These are phyloP conservation scores for Drosophila robusta DNA, from an alignment of 2,888 invertebrate genomes.

Conservation along the genomic window DNA sequence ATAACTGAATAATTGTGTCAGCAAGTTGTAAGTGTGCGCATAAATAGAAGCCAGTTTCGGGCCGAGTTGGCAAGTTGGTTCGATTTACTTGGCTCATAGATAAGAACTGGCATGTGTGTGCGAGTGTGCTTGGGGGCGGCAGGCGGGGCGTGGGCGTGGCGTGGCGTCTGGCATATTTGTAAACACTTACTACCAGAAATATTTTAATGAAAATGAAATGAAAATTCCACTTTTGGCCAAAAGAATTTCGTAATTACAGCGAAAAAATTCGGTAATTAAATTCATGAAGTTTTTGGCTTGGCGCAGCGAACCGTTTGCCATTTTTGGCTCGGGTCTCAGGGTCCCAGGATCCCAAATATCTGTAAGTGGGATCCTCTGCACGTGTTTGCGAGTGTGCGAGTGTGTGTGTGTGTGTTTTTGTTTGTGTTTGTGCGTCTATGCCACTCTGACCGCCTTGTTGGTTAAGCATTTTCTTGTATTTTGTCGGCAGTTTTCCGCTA, in stretches of 20 bases:
- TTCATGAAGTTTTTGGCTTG: slow-evolving; percentile 76
- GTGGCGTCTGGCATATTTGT: slow-evolving; percentile 66
- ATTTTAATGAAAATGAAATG: slow-evolving; percentile 79
- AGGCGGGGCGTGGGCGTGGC: slow-evolving; percentile 1
- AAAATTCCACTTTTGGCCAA: slow-evolving; percentile 78
- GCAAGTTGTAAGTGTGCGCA: slow-evolving; percentile 30
- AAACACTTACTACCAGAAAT: slow-evolving; percentile 74
- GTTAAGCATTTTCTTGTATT: slow-evolving; percentile 77
- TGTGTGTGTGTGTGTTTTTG: slow-evolving; percentile 22
- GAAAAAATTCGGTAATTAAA: slow-evolving; percentile 78
- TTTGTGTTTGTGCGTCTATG: slow-evolving; percentile 23
- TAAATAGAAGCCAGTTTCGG: slow-evolving; percentile 35
- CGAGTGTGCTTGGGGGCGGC: not conserved
- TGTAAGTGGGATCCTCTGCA: slow-evolving; percentile 44
- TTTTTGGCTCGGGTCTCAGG: slow-evolving; percentile 28
- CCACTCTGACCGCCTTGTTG: slow-evolving; percentile 62
- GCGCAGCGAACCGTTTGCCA: slow-evolving; percentile 57
- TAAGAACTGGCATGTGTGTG: slow-evolving; percentile 1
- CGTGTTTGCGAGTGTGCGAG: not conserved
- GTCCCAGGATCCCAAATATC: slow-evolving; percentile 34
- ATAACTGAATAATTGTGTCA: slow-evolving; percentile 74
- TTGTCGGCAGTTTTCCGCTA: slow-evolving; percentile 79
- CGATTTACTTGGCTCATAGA: slow-evolving; percentile 10
- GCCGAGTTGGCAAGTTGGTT: slow-evolving; percentile 19
- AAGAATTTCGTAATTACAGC: slow-evolving; percentile 80